Evolutionary conservation across 2,797 vertebrate genomes (phyloP).

Genomic region (Crenichthys baileyi): DNA sequence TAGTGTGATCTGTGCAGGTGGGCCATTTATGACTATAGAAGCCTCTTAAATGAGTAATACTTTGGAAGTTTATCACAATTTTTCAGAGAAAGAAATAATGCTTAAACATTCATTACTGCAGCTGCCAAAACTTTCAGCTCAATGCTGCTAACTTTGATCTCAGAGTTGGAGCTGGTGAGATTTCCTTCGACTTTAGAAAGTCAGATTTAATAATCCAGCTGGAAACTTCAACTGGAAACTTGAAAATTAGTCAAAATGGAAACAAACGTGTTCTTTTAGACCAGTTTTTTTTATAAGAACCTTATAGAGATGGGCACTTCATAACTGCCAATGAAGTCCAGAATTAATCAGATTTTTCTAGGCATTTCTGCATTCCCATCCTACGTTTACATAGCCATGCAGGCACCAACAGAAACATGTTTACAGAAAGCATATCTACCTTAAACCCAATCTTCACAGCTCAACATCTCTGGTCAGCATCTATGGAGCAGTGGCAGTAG

Average conservation of each 20-base stretch:
- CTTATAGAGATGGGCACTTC: not conserved
- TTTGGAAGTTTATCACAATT: not conserved
- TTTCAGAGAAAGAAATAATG: not conserved
- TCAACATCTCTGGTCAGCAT: constrained; percentile 47
- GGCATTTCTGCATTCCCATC: constrained; percentile 20
- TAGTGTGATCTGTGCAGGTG: not conserved
- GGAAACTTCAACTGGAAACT: not conserved
- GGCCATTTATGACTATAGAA: not conserved
- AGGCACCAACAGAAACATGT: constrained; percentile 15
- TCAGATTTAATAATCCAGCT: not conserved
- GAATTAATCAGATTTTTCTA: not conserved
- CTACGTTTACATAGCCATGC: not conserved
- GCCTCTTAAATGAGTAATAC: not conserved
- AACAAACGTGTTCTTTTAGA: not conserved
- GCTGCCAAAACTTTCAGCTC: not conserved
- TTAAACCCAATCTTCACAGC: constrained; percentile 22
- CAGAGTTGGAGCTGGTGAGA: not conserved
- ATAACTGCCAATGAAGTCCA: not conserved
- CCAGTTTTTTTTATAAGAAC: not conserved
- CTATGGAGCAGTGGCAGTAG: constrained; percentile 53
- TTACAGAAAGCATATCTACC: constrained; percentile 19
- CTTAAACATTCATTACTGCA: not conserved
- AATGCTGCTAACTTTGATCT: not conserved
- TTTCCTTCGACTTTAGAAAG: not conserved
- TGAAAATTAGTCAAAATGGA: no score